phyloP scores from a whole-genome alignment of 2,797 vertebrate genomes.

The Myiotriccus ornatus region DNA sequence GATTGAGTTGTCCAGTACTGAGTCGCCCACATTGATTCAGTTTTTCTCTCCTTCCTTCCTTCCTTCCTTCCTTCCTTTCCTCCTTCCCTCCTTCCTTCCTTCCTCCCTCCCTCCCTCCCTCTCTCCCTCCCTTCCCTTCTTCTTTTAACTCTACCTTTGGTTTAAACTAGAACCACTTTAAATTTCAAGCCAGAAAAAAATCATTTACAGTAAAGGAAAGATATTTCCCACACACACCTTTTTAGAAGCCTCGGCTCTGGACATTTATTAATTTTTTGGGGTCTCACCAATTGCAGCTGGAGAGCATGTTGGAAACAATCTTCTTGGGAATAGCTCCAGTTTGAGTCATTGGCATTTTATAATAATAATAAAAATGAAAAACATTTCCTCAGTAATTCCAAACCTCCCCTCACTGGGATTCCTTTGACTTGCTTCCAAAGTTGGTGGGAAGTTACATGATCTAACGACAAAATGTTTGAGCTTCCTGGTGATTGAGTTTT shows the following conservation, averaged over 20 bases:
- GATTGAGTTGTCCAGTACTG: neutral
- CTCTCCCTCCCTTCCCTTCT: no score
- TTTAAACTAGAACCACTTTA: neutral
- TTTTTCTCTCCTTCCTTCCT: neutral
- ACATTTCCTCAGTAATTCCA: slow-evolving; percentile 37
- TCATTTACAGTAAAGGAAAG: fast-evolving
- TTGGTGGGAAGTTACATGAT: neutral
- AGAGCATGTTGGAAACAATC: neutral
- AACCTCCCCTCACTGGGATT: neutral
- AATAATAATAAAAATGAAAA: slow-evolving; percentile 45
- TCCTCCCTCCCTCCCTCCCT: no score
- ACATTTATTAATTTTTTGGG: neutral
- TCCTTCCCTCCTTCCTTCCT: no score
- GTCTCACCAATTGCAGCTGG: neutral
- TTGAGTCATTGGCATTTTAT: neutral
- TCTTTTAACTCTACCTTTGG: neutral
- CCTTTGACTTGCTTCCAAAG: neutral
- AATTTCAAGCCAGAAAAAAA: neutral
- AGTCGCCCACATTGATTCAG: neutral
- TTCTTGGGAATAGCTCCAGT: neutral
- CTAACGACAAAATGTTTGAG: neutral
- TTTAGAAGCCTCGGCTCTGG: neutral
- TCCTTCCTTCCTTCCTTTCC: no score
- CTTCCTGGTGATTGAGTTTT: neutral
- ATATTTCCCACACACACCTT: neutral